Evolutionary conservation across 1,140 invertebrate genomes (phyloP), one percentile per base, ranked within the genome.

Genomic region (Pseudomyrmex gracilis): DNA sequence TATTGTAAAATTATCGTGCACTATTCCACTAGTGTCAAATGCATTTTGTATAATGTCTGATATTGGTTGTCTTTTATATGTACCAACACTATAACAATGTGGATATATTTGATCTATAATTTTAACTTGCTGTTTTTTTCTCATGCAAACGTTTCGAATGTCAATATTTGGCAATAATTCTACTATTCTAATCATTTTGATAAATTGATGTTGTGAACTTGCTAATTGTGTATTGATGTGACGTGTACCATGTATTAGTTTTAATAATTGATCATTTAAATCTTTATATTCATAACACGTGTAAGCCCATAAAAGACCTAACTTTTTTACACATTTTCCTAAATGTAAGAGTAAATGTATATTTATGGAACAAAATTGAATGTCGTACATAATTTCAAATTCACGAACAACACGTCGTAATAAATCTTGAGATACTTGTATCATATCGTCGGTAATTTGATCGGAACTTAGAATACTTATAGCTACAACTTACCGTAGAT

Each of bases 221-320:
- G 76, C 12, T 10, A 86, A 84, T 86, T 89, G 89, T 89, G 89
- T 70, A 47, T 89, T 83, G 57, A 90, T 85, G 57, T 89, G 82
- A 12, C 57, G 53, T 20, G 87, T 89, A 22, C 89, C 86, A 64
- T 89, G 80, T 8, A 90, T 57, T 2, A 90, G 51, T 70, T 71
- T 83, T 45, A 87, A 82, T 71, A 90, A 74, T 64, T 85, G 73
- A 20, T 87, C 85, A 85, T 89, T 89, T 8, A 90, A 71, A 73
- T 89, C 84, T 66, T 90, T 83, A 24, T 85, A 90, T 55, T 80
- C 8, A 58, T 67, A 89, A 57, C 87, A 22, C 0, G 49, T 53
- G 9, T 53, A 55, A 34, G 55, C 49, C 67, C 67, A 55, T 15
- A 55, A 70, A 7, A 22, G 49, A 10, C 67, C 49, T 15, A 53